Evolutionary conservation across 2,888 invertebrate species (phyloP), one percentile per base, ranked within the genome.

Genomic region (Stictocephala bisonia): DNA sequence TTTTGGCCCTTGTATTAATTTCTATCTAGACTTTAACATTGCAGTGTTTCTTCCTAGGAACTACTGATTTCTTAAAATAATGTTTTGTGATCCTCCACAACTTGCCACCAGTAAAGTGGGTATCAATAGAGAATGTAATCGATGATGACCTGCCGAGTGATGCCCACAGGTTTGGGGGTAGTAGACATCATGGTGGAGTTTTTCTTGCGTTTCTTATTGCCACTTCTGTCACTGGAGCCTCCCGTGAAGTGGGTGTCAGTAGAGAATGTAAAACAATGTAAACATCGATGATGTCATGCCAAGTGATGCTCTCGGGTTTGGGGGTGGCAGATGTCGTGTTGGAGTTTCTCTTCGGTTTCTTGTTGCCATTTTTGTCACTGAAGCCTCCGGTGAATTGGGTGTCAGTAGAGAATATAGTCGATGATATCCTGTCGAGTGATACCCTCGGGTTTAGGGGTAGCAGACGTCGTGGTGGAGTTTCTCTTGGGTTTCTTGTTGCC

Each of bases 281-380:
- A n/a, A n/a, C n/a, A n/a, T 73, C 72, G 15, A 72, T 67, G 40
- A 80, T 27, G 48, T 74, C 66, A 13, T 73, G 72, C 20, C 75
- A 35, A 22, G 80, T 79, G 9, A 79, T 78, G 13, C 84, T 81
- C 68, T 89, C 83, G 0, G 86, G 83, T 77, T 90, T 88, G 1
- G 90, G 90, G n/a, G n/a, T n/a, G n/a, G n/a, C n/a, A n/a, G n/a
- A n/a, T n/a, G n/a, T n/a, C n/a, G n/a, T n/a, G n/a, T n/a, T 56
- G n/a, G 56, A 56, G 56, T 56, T 56, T 24, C 26, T 51, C 51
- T 56, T 27, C 1, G 56, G 56, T 31, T 20, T 56, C 29, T 51
- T 51, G 51, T 51, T 51, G 1, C 13, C 51, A n/a, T n/a, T n/a
- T n/a, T n/a, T n/a, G n/a, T n/a, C n/a, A n/a, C n/a, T n/a, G n/a